These are phyloP conservation scores for Drosophila albomicans DNA, from an alignment of 1,140 invertebrate species.

Conservation along the genomic window DNA sequence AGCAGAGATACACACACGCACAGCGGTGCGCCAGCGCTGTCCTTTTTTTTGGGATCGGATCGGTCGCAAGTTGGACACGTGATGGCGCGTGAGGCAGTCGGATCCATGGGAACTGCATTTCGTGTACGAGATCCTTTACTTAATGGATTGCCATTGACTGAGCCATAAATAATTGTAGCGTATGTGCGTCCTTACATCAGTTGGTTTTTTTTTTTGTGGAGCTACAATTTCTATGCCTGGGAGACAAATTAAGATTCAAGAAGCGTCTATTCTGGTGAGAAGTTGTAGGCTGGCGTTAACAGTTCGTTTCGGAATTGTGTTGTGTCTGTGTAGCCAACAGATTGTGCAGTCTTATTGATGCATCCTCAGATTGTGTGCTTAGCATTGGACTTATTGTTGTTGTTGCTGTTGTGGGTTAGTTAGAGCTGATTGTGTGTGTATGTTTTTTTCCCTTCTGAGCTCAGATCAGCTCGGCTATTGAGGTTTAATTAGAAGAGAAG, in stretches of 20 bases:
- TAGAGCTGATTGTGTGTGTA: constrained; percentile 29
- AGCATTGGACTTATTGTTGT: constrained; percentile 19
- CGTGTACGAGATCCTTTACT: constrained; percentile 44
- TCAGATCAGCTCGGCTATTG: constrained; percentile 35
- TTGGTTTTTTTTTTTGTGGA: constrained; percentile 32
- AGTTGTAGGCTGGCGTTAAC: constrained; percentile 77
- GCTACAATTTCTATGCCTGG: constrained; percentile 20
- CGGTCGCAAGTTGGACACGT: constrained; percentile 67
- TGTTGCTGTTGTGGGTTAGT: constrained; percentile 25
- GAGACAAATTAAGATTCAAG: constrained; percentile 70
- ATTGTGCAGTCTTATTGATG: constrained; percentile 23
- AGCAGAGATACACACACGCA: constrained; percentile 59
- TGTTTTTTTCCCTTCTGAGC: not conserved
- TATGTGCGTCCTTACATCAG: constrained; percentile 40
- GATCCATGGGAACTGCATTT: constrained; percentile 43
- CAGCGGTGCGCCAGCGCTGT: constrained; percentile 55
- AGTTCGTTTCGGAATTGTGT: constrained; percentile 49
- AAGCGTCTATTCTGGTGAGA: constrained; percentile 56
- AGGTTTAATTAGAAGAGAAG: constrained; percentile 32
- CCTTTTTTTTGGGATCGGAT: constrained; percentile 46
- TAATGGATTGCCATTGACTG: constrained; percentile 72
- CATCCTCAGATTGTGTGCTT: constrained; percentile 45
- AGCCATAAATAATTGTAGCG: constrained; percentile 74
- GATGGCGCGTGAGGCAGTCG: constrained; percentile 70
- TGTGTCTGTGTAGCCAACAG: constrained; percentile 12